Conservation (phyloP, 2,797 vertebrate species). For the Hafferia zeledoni region DNA sequence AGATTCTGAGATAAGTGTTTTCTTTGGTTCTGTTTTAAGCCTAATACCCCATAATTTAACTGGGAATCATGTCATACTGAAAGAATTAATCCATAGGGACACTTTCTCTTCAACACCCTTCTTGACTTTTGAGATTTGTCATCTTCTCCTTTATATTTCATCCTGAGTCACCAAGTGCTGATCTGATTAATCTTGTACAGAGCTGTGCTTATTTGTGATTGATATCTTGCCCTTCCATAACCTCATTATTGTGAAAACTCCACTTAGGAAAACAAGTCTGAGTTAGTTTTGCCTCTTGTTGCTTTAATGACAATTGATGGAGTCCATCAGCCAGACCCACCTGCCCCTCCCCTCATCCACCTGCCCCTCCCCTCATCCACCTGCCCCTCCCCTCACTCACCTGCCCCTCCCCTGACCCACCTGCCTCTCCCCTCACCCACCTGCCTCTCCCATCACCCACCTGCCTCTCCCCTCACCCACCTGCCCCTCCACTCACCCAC, state of each 20-base stretch:
- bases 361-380: not conserved
- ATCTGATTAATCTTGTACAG: not conserved
- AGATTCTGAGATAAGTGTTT: not conserved
- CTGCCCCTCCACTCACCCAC: not conserved
- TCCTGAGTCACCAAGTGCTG: not conserved
- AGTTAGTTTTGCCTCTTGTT: not conserved
- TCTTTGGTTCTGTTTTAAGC: not conserved
- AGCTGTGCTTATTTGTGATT: not conserved
- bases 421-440: not conserved
- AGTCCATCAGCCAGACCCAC: not conserved
- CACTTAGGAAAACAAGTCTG: not conserved
- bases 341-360: not conserved
- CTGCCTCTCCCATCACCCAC: too few species aligned
- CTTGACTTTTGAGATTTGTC: not conserved
- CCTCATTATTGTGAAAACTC: not conserved
- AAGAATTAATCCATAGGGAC: not conserved
- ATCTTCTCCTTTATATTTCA: not conserved
- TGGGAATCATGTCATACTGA: not conserved
- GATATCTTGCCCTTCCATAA: not conserved
- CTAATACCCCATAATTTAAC: not conserved
- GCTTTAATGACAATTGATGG: not conserved
- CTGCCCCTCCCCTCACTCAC: too few species aligned
- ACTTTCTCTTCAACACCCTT: not conserved
- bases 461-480: not conserved
- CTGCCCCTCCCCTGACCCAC: not conserved